Conservation (phyloP, 2,888 invertebrate genomes). For the Agelastica alni region DNA sequence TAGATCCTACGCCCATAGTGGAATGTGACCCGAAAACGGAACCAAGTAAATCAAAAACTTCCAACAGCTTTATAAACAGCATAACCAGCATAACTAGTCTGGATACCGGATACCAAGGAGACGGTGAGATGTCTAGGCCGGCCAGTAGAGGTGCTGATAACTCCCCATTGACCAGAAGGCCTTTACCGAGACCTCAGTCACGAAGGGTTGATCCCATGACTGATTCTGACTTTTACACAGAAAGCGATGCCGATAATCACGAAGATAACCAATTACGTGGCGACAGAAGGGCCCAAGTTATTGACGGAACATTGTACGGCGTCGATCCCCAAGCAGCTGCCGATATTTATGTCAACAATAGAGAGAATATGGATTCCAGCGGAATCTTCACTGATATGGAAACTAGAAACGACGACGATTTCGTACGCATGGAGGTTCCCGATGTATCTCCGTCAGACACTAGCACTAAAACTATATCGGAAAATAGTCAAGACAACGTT, state of each 20-base stretch:
- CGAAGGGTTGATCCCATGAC: slow-evolving; percentile 84
- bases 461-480: slow-evolving; percentile 61
- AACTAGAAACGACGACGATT: slow-evolving; percentile 57
- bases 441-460: slow-evolving; percentile 69
- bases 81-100: slow-evolving; percentile 90
- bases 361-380: slow-evolving; percentile 88
- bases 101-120: slow-evolving; percentile 93
- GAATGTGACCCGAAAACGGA: slow-evolving; percentile 61
- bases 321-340: slow-evolving; percentile 61
- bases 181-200: slow-evolving; percentile 60
- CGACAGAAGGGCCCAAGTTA: slow-evolving; percentile 79
- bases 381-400: slow-evolving; percentile 88
- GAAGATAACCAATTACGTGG: slow-evolving; percentile 71
- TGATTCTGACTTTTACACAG: slow-evolving; percentile 89
- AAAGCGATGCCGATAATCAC: slow-evolving; percentile 86
- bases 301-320: slow-evolving; percentile 88
- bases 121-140: slow-evolving; percentile 86
- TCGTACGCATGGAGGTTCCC: slow-evolving; percentile 36
- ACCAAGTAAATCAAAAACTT: slow-evolving; percentile 65
- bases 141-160: slow-evolving; percentile 82
- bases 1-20: slow-evolving; percentile 71
- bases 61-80: slow-evolving; percentile 81
- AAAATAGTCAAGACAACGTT: slow-evolving; percentile 57
- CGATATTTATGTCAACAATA: slow-evolving; percentile 60
- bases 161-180: slow-evolving; percentile 64